phyloP scores from a whole-genome alignment of 2,113 vertebrate genomes.

The Hirundichthys speculiger region DNA sequence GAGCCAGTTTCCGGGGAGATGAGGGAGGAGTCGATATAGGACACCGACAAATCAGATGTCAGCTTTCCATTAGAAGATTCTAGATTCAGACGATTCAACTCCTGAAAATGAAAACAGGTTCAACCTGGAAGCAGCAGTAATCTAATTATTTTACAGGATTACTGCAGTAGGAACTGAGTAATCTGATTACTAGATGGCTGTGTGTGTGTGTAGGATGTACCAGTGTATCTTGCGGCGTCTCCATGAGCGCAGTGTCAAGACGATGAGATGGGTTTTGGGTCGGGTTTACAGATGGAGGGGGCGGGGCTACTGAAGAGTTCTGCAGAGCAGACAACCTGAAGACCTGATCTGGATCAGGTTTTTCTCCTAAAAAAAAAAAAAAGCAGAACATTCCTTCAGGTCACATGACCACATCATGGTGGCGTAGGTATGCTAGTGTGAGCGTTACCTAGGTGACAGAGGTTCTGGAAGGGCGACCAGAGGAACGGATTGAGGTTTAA shows the following conservation, averaged over 20 bases:
- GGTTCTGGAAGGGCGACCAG: constrained; percentile 96
- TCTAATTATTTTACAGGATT: background rate
- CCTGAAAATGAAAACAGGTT: constrained; percentile 75
- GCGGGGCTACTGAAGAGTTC: constrained; percentile 85
- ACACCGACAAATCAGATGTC: constrained; percentile 92
- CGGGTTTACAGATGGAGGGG: constrained; percentile 88
- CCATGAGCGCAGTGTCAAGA: constrained; percentile 93
- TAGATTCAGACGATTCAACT: constrained; percentile 96
- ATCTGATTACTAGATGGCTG: background rate
- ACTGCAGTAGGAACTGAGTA: too few relatives aligned
- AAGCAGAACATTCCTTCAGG: background rate
- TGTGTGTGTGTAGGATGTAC: constrained; percentile 70
- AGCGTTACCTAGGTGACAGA: constrained; percentile 95
- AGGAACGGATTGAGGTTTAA: constrained; percentile 98
- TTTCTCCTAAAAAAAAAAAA: constrained; percentile 87
- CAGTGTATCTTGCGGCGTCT: constrained; percentile 97
- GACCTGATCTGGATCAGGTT: constrained; percentile 97
- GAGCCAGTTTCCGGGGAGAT: constrained; percentile 92
- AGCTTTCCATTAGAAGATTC: constrained; percentile 96
- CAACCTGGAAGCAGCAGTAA: background rate
- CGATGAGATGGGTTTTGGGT: constrained; percentile 90
- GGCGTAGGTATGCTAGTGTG: background rate
- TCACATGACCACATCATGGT: background rate
- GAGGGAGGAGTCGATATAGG: constrained; percentile 95
- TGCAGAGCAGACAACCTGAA: constrained; percentile 96